phyloP scores from a whole-genome alignment of 2,797 vertebrate species.

The Tapirus indicus region DNA sequence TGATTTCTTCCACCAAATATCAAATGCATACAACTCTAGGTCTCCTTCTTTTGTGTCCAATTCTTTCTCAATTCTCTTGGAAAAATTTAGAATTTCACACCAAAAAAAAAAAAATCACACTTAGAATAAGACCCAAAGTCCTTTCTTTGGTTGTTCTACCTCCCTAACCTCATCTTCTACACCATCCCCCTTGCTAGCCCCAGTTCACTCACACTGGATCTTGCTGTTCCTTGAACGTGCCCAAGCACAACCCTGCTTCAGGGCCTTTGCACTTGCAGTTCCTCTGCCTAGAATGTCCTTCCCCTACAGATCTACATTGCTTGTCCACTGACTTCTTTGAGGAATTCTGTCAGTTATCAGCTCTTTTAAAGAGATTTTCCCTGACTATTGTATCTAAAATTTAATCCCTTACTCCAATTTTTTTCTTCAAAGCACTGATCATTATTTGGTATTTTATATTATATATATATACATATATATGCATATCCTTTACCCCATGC shows the following conservation, averaged over 20 bases:
- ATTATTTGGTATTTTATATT: not conserved
- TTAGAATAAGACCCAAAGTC: not conserved
- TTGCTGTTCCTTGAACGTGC: not conserved
- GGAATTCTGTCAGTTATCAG: not conserved
- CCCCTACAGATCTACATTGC: not conserved
- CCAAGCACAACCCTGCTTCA: not conserved
- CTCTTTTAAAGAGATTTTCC: not conserved
- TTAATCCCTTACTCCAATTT: not conserved
- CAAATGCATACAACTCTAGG: not conserved
- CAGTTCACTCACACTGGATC: not conserved
- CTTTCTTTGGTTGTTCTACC: not conserved
- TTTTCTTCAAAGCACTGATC: not conserved
- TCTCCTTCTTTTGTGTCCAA: not conserved
- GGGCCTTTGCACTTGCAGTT: not conserved
- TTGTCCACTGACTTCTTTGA: not conserved
- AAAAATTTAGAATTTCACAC: not conserved
- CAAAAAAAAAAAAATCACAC: not conserved
- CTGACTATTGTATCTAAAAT: not conserved
- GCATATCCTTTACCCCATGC: not conserved
- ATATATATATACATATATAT: not conserved
- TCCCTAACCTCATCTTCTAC: not conserved
- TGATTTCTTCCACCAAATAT: not conserved
- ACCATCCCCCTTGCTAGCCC: not conserved
- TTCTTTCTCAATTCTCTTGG: not conserved
- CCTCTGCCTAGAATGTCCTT: not conserved